Conservation (phyloP, 2,113 vertebrate species). For the Corapipo altera region DNA sequence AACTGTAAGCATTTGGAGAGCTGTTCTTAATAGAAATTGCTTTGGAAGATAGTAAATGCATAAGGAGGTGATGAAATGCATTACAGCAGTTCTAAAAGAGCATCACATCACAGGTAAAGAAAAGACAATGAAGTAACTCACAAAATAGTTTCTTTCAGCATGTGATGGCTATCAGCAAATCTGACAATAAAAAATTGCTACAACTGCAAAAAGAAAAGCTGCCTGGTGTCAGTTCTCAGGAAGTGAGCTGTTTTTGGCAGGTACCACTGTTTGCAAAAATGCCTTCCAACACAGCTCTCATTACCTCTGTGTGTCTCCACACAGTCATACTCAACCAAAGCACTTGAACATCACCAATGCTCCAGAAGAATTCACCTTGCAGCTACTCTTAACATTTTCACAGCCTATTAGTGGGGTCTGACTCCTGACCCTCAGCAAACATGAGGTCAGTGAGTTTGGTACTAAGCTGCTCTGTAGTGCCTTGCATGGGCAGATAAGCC, state of each 20-base stretch:
- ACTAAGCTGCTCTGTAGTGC: background rate
- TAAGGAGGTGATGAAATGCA: background rate
- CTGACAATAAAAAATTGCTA: slow-evolving; percentile 16
- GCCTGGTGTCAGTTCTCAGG: background rate
- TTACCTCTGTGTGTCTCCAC: slow-evolving; percentile 11
- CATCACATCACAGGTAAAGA: background rate
- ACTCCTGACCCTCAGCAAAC: background rate
- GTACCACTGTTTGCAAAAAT: slow-evolving; percentile 12
- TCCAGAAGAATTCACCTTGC: background rate
- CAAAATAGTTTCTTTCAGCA: background rate
- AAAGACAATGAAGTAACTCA: background rate
- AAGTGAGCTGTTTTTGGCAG: background rate
- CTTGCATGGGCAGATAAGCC: background rate
- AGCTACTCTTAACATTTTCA: background rate
- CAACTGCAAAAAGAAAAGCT: background rate
- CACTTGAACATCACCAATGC: background rate
- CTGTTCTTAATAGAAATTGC: background rate
- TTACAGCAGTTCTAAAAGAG: background rate
- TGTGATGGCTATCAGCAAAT: background rate
- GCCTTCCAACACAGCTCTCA: background rate
- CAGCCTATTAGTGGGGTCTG: background rate
- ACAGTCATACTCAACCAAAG: background rate
- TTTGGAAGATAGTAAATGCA: background rate
- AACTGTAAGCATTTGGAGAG: background rate
- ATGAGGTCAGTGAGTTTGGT: background rate